Evolutionary conservation across 2,888 invertebrate species (phyloP), one percentile per base, ranked within the genome.

Genomic region (Ischnus inquisitorius): DNA sequence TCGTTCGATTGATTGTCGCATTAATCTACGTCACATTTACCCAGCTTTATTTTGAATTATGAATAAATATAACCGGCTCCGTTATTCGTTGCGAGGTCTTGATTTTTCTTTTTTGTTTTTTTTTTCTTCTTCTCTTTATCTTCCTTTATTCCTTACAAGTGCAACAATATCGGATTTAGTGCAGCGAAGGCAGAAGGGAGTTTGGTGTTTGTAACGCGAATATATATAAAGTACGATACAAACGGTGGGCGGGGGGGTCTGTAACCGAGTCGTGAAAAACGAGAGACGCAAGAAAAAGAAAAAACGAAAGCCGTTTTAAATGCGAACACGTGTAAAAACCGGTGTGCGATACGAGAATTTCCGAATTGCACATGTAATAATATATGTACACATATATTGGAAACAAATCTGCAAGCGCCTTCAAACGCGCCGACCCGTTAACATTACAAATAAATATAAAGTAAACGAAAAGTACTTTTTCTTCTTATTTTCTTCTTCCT

Each of bases 1-100:
- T 83, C 82, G 86, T 86, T 85, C 85, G 82, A 86, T 86, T 87
- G 86, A 87, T 87, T 87, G 87, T 87, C 87, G 85, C 85, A 86
- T 81, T 72, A 81, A 84, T 34, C 43, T 82, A 85, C 83, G 83
- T 74, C 84, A 79, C 84, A 79, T 76, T 72, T 34, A 34, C 78
- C 51, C 72, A 84, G 71, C 78, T 69, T 48, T 57, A 25, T 78
- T 69, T 83, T 72, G 86, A 85, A 86, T 86, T 83, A 86, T 84
- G 86, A 87, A 86, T 82, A 86, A 86, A 87, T 88, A 88, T 79
- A 82, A 87, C 85, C 87, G 65, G 48, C 72, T 81, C 48, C 51
- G 46, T 46, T 34, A 76, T 62, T 79, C 79, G 83, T 83, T 54
- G 71, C 76, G 77, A 83, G 72, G 67, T 80, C 72, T 48, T 68